Percentiles rank a stretch among this genome's conserved stretches.
Conservation (phyloP, 2,888 invertebrate genomes). For the Philereme vetulata region DNA sequence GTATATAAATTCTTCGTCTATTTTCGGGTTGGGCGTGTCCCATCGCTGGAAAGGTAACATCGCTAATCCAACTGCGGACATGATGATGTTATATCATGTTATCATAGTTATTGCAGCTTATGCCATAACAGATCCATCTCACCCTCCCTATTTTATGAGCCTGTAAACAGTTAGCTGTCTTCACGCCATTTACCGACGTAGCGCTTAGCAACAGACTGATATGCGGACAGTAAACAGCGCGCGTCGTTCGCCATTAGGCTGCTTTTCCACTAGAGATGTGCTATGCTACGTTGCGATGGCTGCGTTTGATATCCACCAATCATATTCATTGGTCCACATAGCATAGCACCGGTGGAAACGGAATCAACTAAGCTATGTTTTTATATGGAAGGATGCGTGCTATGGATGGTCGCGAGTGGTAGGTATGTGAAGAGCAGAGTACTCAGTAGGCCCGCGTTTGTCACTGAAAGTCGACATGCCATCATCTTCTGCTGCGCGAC, state of each 20-base stretch:
- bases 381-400: no score
- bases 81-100: not conserved
- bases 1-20: not conserved
- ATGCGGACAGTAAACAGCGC: slow-evolving; percentile 3
- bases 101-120: not conserved
- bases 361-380: no score
- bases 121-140: slow-evolving; percentile 4
- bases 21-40: not conserved
- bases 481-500: no score
- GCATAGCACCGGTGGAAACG: no score
- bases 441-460: no score
- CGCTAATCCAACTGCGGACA: not conserved
- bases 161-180: slow-evolving; percentile 13
- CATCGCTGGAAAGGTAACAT: not conserved
- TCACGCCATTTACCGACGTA: slow-evolving; percentile 12
- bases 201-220: slow-evolving; percentile 5
- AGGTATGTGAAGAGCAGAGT: no score
- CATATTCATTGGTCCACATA: no score
- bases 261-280: no score
- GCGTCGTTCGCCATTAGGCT: not conserved
- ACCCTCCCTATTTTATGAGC: slow-evolving; percentile 8
- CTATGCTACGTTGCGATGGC: no score
- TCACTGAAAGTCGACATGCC: no score
- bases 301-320: no score
- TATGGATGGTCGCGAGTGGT: no score